Evolutionary conservation across 2,113 vertebrate species (phyloP), one percentile per base, ranked within the genome.

Genomic region (Petromus typicus): DNA sequence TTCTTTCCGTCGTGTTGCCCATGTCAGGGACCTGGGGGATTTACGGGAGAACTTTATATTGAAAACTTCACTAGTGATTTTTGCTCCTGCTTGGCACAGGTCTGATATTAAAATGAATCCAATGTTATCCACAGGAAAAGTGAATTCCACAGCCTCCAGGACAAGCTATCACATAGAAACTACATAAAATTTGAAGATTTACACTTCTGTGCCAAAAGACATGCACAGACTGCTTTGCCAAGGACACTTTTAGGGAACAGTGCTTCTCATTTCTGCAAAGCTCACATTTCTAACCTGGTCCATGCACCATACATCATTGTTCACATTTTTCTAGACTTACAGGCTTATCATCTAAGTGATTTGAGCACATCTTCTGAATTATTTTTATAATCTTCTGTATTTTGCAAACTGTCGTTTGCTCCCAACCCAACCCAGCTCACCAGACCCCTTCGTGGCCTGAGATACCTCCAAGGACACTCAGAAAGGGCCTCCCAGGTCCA

Each of bases 361-460:
- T 51, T 59, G 83, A 75, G 14, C 66, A 59, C 34, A 14, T 48
- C 59, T 40, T 66, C 51, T 64, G 56, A 75, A 88, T 89, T 54
- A 22, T 40, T 92, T 92, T 78, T 32, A 23, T 27, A 56, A 86
- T 22, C 57, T 67, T 25, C n/a, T n/a, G n/a, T 54, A 54, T 83
- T 56, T 95, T 59, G 82, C 61, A 71, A 51, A 78, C 43, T 64
- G 66, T 57, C 92, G 27, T 54, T 95, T 92, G 51, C 64, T 78
- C 66, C 54, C 71, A 86, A 45, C 12, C 34, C 64, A 84, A 9
- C 51, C 51, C 76, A 64, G 40, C 37, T 79, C 32, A n/a, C 18
- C 37, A 54, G 57, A 7, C 73, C 5, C 18, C 17, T 76, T 86
- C 89, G 51, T 73, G 81, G 95, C 12, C 14, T 73, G 63, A 95